A percentile compares a stretch with the other conserved stretches of the same genome.
Conservation (phyloP, 2,113 vertebrate species). For the Saguinus midas region DNA sequence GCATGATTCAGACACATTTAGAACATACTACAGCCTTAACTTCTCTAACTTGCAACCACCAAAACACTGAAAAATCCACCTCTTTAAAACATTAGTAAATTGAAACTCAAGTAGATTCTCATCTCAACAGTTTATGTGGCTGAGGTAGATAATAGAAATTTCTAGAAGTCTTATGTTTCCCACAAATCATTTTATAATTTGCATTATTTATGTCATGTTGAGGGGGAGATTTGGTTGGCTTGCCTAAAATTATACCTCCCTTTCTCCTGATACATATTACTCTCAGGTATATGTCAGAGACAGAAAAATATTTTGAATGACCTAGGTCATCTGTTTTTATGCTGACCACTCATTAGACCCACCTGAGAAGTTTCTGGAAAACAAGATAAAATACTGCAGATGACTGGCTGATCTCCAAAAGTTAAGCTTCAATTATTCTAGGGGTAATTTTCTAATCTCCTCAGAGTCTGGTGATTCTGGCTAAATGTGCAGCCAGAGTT, state of each 20-base stretch:
- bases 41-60: background rate
- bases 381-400: background rate
- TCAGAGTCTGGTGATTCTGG: background rate
- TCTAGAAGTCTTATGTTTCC: background rate
- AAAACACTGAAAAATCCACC: background rate
- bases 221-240: background rate
- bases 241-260: background rate
- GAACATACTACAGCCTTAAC: background rate
- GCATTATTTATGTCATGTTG: background rate
- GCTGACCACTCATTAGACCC: background rate
- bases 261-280: background rate
- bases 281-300: background rate
- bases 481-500: background rate
- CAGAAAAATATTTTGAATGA: slow-evolving; percentile 1
- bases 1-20: background rate
- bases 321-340: background rate
- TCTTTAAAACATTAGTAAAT: background rate
- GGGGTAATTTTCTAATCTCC: background rate
- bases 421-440: background rate
- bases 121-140: background rate
- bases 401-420: background rate
- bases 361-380: background rate
- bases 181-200: background rate
- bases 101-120: background rate
- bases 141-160: background rate